Evolutionary conservation across 2,797 vertebrate species (phyloP).

Genomic region (Betta splendens): DNA sequence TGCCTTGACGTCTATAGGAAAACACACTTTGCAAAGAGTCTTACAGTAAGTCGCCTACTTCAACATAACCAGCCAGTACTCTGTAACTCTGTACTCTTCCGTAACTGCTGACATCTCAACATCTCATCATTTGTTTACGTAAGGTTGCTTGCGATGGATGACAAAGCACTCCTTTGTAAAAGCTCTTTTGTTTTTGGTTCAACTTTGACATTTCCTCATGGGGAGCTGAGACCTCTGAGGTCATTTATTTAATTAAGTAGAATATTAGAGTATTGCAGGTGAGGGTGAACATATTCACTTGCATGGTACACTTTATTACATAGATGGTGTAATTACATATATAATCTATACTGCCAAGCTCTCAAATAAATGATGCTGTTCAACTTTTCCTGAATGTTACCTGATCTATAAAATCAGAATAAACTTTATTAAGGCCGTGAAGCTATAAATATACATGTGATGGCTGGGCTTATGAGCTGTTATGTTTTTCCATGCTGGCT

Average conservation of each 20-base stretch:
- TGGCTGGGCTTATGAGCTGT: constrained; percentile 53
- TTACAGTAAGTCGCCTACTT: constrained; percentile 15
- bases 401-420: constrained; percentile 39
- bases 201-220: constrained; percentile 41
- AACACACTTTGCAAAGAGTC: neutral
- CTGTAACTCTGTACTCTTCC: constrained; percentile 21
- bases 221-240: constrained; percentile 14
- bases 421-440: constrained; percentile 45
- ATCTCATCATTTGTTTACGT: constrained; percentile 53
- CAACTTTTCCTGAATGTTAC: constrained; percentile 36
- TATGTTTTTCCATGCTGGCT: constrained; percentile 67
- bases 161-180: constrained; percentile 35
- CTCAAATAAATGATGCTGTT: constrained; percentile 28
- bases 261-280: too few species aligned
- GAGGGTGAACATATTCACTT: constrained; percentile 1
- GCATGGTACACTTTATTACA: neutral
- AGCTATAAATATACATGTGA: constrained; percentile 61
- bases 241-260: too few species aligned
- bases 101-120: constrained; percentile 42
- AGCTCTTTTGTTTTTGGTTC: constrained; percentile 53
- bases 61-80: constrained; percentile 22
- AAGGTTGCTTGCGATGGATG: constrained; percentile 30
- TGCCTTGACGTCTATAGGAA: neutral
- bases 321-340: neutral
- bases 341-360: constrained; percentile 17